Evolutionary conservation across 2,113 vertebrate genomes (phyloP), one percentile per base, ranked within the genome.

Genomic region (Orycteropus afer): DNA sequence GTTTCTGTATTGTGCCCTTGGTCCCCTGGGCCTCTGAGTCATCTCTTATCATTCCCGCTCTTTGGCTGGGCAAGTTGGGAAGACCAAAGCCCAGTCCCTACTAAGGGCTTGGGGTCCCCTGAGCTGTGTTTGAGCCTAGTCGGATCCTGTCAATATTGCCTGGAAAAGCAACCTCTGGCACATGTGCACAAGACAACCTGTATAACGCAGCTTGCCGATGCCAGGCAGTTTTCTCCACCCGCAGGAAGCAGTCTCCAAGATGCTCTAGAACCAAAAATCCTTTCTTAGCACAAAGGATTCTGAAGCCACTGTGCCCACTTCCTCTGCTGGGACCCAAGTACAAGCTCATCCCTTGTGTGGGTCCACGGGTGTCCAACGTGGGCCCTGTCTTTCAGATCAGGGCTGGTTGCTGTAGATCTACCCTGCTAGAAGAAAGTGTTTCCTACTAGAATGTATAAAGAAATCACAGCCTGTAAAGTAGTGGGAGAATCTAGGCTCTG

Each of bases 1-100:
- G 29, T 85, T 94, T 94, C 51, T 88, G 83, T 71, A 45, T 82
- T 67, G 47, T 69, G 23, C 57, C 55, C 63, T 79, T 69, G n/a
- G 61, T 86, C 63, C 51, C 37, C 40, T 59, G 49, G 79, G 40
- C 59, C 47, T 91, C 89, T 61, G 47, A 86, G 47, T 45, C 29
- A 18, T 76, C 45, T 10, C 51, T n/a, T n/a, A 40, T 71, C 37
- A 20, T 22, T 37, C 37, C 69, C 37, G 42, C 14, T 61, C 55
- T 18, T 61, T 53, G 47, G 40, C 78, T 76, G 65, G 86, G 91
- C 29, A 76, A 76, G 45, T 45, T 85, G 89, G 86, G 45, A 92
- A 96, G 91, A 85, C 78, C 49, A 83, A 83, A 86, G 69, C 51
- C 84, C 37, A 65, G 76, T 80, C 12, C 45, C 7, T 59, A 51